Conservation (phyloP, 2,113 vertebrate species). For the Phyllopteryx taeniolatus region DNA sequence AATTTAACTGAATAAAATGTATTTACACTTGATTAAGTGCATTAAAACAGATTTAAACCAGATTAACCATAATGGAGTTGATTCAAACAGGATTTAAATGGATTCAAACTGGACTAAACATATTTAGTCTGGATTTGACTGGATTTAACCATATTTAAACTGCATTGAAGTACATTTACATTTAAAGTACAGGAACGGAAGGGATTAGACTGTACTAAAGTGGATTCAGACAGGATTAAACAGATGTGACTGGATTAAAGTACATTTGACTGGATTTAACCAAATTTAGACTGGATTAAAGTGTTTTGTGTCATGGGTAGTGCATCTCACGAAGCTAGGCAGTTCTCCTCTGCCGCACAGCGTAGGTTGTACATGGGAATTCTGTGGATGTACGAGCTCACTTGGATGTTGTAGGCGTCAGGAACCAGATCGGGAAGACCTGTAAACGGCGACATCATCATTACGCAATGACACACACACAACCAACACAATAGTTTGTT, state of each 20-base stretch:
- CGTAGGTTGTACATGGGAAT: constrained; percentile 91
- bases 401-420: constrained; percentile 92
- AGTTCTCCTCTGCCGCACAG: constrained; percentile 95
- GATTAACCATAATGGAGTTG: neutral
- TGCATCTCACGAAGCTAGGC: constrained; percentile 82
- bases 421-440: constrained; percentile 95
- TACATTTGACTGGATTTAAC: neutral
- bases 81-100: neutral
- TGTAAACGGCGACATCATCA: constrained; percentile 46
- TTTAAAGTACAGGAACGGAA: too few relatives aligned
- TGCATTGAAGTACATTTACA: neutral
- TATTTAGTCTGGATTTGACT: neutral
- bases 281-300: neutral
- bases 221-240: neutral
- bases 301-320: neutral
- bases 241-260: neutral
- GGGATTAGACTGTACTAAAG: neutral
- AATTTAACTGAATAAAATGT: too few relatives aligned
- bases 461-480: neutral
- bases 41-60: too few relatives aligned
- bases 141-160: neutral
- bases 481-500: too few relatives aligned
- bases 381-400: constrained; percentile 88
- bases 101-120: neutral
- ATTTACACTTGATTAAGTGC: too few relatives aligned